phyloP scores from a whole-genome alignment of 2,888 invertebrate genomes.

The Cheilosia soror region DNA sequence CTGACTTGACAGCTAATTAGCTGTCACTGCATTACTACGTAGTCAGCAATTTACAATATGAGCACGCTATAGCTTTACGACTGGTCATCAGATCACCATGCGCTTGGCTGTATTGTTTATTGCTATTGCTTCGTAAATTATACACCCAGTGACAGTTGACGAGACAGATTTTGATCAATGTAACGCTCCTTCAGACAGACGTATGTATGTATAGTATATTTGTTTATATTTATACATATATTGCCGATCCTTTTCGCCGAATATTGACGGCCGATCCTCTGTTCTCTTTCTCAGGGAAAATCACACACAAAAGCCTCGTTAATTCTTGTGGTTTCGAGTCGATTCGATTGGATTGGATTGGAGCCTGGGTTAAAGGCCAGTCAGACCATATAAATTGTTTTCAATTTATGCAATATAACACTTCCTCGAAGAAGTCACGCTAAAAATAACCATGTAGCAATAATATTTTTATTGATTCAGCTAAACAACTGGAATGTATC shows the following conservation, averaged over 20 bases:
- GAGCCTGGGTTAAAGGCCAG: conserved; percentile 61
- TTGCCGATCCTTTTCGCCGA: conserved; percentile 1
- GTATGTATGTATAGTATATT: not conserved
- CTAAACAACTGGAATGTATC: not conserved
- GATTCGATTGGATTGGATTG: not conserved
- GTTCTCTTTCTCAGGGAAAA: conserved; percentile 22
- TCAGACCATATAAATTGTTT: conserved; percentile 6
- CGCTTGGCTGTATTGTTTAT: conserved; percentile 25
- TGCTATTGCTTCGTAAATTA: conserved; percentile 36
- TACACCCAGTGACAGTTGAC: conserved; percentile 41
- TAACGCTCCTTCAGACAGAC: conserved; percentile 8
- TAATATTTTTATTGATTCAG: conserved; percentile 54
- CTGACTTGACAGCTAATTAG: not conserved
- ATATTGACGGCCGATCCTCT: conserved; percentile 34
- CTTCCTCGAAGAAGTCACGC: conserved; percentile 48
- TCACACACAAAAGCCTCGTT: conserved; percentile 7
- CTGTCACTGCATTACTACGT: not conserved
- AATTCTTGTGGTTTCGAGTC: conserved; percentile 33
- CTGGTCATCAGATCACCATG: conserved; percentile 3
- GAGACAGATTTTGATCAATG: conserved; percentile 51
- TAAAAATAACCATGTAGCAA: not conserved
- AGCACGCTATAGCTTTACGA: conserved; percentile 34
- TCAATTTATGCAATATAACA: conserved; percentile 26
- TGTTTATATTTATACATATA: not conserved
- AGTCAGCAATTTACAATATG: too few relatives aligned